phyloP scores from a whole-genome alignment of 2,888 invertebrate species.

The Ennomos erosarius region DNA sequence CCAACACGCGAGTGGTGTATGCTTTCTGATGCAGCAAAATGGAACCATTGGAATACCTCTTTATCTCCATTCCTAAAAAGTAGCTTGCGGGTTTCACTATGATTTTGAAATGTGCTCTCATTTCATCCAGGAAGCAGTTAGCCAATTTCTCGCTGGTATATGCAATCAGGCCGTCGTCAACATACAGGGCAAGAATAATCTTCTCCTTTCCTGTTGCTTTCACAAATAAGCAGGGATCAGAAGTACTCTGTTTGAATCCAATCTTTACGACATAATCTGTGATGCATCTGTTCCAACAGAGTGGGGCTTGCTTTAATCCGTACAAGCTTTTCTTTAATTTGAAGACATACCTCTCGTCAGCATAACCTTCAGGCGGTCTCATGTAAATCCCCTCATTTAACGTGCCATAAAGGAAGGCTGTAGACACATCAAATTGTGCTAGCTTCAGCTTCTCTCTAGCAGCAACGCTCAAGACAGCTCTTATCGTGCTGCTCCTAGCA shows the following conservation, averaged over 20 bases:
- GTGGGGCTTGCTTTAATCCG: neutral
- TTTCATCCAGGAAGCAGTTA: neutral
- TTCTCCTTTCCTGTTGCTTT: neutral
- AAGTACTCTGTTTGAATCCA: neutral
- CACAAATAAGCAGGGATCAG: neutral
- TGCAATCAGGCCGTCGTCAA: neutral
- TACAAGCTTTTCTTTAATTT: conserved; percentile 2
- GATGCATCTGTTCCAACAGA: neutral
- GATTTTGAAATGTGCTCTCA: neutral
- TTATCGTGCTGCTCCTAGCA: neutral
- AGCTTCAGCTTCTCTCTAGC: neutral
- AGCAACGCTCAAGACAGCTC: neutral
- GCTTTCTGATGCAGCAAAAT: neutral
- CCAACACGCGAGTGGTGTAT: neutral
- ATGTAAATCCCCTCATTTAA: neutral
- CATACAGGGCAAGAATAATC: neutral
- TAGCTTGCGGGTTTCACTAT: neutral
- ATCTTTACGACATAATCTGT: neutral
- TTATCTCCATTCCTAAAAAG: conserved; percentile 1
- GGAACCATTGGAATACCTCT: neutral
- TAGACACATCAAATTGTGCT: conserved; percentile 1
- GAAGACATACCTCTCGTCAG: neutral
- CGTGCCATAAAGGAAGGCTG: neutral
- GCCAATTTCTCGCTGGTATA: neutral
- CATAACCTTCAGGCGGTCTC: neutral